Evolutionary conservation across 2,797 vertebrate species (phyloP).

Genomic region (Enteromius thamalakanensis): DNA sequence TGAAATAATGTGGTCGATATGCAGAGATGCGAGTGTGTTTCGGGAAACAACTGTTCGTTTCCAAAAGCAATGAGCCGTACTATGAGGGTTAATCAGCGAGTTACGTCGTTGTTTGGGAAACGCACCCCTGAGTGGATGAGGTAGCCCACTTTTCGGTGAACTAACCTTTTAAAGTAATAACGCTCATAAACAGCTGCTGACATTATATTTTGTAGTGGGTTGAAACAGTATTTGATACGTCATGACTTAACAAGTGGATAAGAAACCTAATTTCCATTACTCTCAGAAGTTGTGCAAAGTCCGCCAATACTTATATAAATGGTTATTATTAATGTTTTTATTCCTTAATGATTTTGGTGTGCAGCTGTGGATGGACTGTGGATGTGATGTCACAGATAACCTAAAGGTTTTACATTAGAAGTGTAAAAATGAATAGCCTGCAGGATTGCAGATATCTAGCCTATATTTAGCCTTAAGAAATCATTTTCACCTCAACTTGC

Average conservation of each 20-base stretch:
- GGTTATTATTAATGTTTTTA: no score
- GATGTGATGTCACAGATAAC: neutral
- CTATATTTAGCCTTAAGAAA: conserved; percentile 26
- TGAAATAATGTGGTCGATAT: neutral
- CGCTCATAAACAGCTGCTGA: neutral
- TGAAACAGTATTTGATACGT: neutral
- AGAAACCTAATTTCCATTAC: neutral
- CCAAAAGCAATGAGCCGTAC: neutral
- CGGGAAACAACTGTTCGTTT: neutral
- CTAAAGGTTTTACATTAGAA: neutral
- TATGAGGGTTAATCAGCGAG: neutral
- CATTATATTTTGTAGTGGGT: neutral
- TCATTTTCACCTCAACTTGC: conserved; percentile 43
- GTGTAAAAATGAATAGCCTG: neutral
- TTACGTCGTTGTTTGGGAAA: neutral
- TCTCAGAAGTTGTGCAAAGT: neutral
- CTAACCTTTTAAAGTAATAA: neutral
- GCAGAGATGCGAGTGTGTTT: neutral
- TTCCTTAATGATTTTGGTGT: neutral
- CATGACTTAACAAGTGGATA: neutral
- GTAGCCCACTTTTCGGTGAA: no score
- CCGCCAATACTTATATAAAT: neutral
- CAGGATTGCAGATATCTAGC: neutral
- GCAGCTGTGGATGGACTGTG: neutral
- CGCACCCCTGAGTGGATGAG: no score